These are phyloP conservation scores for Ceratina calcarata DNA, from an alignment of 1,140 invertebrate genomes.

Conservation along the genomic window DNA sequence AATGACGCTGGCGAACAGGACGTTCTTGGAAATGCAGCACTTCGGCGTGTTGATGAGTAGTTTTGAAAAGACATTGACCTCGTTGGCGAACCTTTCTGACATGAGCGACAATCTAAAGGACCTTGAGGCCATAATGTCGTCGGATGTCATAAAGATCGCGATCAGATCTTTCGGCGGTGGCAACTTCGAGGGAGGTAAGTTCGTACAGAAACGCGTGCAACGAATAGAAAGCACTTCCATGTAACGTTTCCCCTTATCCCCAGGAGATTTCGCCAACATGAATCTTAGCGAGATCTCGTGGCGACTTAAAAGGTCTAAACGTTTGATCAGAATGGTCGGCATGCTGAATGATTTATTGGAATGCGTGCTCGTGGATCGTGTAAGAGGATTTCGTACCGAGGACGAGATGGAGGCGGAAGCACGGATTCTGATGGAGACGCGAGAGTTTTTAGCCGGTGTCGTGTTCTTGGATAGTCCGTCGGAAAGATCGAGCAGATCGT, in stretches of 20 bases:
- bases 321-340: conserved; percentile 70
- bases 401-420: conserved; percentile 80
- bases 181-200: conserved; percentile 57
- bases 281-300: conserved; percentile 72
- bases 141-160: conserved; percentile 74
- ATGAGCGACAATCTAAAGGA: conserved; percentile 79
- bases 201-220: neutral
- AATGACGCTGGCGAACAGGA: conserved; percentile 82
- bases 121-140: conserved; percentile 76
- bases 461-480: conserved; percentile 78
- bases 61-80: conserved; percentile 77
- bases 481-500: conserved; percentile 56
- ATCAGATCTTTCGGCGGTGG: conserved; percentile 70
- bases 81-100: conserved; percentile 76
- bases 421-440: conserved; percentile 79
- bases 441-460: conserved; percentile 82
- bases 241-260: neutral
- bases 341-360: conserved; percentile 80
- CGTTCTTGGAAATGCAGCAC: conserved; percentile 81
- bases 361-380: conserved; percentile 83
- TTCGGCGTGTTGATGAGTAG: conserved; percentile 78
- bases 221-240: too few relatives aligned
- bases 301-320: conserved; percentile 69
- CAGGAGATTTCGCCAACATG: conserved; percentile 67
- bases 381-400: conserved; percentile 79